Base-by-base conservation (phyloP, 2,797 vertebrate species). In the Arvicola amphibius region DNA sequence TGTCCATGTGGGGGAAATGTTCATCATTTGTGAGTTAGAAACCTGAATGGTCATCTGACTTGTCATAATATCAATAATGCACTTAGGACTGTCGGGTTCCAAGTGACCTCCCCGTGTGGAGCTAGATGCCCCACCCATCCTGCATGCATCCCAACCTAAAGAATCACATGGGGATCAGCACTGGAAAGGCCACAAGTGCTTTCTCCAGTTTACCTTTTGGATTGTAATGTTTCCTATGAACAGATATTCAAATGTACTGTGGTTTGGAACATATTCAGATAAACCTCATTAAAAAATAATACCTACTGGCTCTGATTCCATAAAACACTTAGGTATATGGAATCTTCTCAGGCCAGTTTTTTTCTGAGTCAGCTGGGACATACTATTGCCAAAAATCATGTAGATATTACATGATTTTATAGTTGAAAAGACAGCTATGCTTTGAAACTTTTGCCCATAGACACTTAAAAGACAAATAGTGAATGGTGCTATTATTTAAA, bases 401-500 rank as follows among this genome's bases (percentile, higher is more conserved):
- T 23, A 94, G 56, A 59, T 19, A 23, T 59, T 59, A 34, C 7
- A 14, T 92, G 56, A 59, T 59, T 23, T 86, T 96, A 69, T 88
- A 77, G 95, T 56, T 92, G 65, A 94, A 96, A 96, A 96, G 93
- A 92, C 79, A 97, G 92, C 59, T 96, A 61, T 90, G 79, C 87
- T 97, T 96, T 87, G 86, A 97, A 97, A 94, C 90, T 96, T 83
- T 32, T 96, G 69, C 86, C 92, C 43, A 80, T 96, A 96, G 95
- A 97, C 95, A 97, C 96, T 88, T 90, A 96, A 95, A 97, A 94
- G 96, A 97, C 43, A 96, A 96, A 96, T 76, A 32, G 16, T 85
- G 21, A 65, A 92, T 76, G 51, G 46, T 90, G 63, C 86, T 90
- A 89, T 95, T 96, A 77, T 80, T 96, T 89, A 97, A 96, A 96